Evolutionary conservation across 64 coral and sea anemone genomes (phyloP).

Genomic region (Montipora cactus): DNA sequence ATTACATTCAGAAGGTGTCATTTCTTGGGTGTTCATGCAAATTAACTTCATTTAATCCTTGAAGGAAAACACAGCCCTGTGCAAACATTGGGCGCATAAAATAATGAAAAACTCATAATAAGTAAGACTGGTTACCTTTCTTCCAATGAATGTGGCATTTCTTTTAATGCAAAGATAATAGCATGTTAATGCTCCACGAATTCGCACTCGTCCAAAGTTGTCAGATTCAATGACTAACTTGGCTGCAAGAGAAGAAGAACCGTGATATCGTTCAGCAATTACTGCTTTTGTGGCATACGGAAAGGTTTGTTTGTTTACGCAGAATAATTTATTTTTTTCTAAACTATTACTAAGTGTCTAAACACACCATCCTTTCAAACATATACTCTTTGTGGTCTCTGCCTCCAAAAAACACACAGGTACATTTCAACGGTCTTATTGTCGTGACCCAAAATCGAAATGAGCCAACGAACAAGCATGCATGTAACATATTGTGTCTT

Average conservation of each 20-base stretch:
- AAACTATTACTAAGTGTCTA: slow-evolving; percentile 7
- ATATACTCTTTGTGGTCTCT: not conserved
- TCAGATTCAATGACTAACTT: slow-evolving; percentile 94
- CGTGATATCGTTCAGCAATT: slow-evolving; percentile 21
- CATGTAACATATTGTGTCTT: not conserved
- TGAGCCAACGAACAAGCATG: not conserved
- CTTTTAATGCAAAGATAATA: slow-evolving; percentile 89
- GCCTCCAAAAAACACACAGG: not conserved
- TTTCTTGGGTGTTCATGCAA: slow-evolving; percentile 24
- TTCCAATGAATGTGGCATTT: slow-evolving; percentile 73
- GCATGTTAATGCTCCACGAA: slow-evolving; percentile 69
- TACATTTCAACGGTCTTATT: no score
- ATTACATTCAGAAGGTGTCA: not conserved
- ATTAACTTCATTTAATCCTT: slow-evolving; percentile 75
- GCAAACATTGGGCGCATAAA: slow-evolving; percentile 87
- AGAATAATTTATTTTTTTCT: not conserved
- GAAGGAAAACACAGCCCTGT: slow-evolving; percentile 75
- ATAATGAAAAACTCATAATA: slow-evolving; percentile 87
- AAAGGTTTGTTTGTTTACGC: slow-evolving; percentile 61
- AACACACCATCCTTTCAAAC: slow-evolving; percentile 74
- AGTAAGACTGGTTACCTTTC: slow-evolving; percentile 73
- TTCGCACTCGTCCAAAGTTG: slow-evolving; percentile 90
- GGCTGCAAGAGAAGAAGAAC: slow-evolving; percentile 66
- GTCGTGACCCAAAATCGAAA: no score
- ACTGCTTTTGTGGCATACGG: slow-evolving; percentile 24